Base-by-base conservation (phyloP, 2,113 vertebrate genomes). In the Cynoglossus semilaevis region DNA sequence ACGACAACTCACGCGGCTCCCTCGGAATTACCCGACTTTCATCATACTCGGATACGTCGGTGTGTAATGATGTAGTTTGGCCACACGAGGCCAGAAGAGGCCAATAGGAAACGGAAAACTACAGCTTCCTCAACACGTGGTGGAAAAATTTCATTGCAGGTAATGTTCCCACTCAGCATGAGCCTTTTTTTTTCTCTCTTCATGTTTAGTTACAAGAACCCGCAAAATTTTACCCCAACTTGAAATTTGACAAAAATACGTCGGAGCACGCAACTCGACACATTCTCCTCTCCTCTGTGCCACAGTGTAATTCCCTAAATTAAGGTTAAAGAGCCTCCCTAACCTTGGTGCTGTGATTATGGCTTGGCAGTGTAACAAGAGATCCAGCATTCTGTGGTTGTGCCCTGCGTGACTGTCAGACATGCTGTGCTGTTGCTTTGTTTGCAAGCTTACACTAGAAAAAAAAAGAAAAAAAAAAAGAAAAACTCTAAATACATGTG, bases 301-400 rank as follows among this genome's bases (percentile, higher is more conserved):
- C 86, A 81, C 76, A 77, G 71, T 63, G 35, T 85, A 83, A 88
- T 86, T 83, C 79, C 22, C 67, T 69, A 77, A 80, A 87, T 89
- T 85, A 85, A 81, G 81, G 78, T 82, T 83, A 86, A 85, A 73
- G 45, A 85, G 80, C 71, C 70, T 74, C 67, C 80, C 53, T 59
- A 72, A 79, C 81, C 81, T 72, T 81, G 83, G 69, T 82, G 79
- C 72, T 85, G 79, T 81, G 81, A 82, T 86, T 86, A 82, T 86
- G 76, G 76, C 51, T 81, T 87, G 83, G 72, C 76, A 45, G 61
- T 47, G 68, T 68, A 85, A 83, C 74, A 81, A 69, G 51, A 78
- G 61, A 81, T 62, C 80, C 81, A 70, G 67, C 58, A 35, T 69
- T 75, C 50, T 58, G 74, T 79, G 76, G 74, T 76, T 74, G 56